Conservation (phyloP, 2,797 vertebrate species). For the Syngnathus acus region DNA sequence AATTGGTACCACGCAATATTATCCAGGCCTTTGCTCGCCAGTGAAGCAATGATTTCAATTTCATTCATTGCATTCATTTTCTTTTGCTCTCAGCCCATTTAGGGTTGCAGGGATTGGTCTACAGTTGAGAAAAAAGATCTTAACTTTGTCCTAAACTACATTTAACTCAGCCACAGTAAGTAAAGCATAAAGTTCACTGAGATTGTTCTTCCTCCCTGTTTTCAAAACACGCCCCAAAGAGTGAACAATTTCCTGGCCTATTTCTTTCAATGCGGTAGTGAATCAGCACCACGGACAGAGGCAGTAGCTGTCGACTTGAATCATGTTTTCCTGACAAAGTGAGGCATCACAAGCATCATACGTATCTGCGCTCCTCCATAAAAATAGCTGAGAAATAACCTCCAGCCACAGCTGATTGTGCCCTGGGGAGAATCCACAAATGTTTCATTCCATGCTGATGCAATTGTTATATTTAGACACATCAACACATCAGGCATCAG, state of each 20-base stretch:
- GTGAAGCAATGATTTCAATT: not conserved
- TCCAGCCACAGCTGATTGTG: conserved; percentile 25
- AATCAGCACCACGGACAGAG: conserved; percentile 18
- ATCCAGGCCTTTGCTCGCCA: not conserved
- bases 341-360: conserved; percentile 25
- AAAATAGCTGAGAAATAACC: conserved; percentile 31
- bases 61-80: not conserved
- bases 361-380: conserved; percentile 44
- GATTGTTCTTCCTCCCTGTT: not conserved
- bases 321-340: conserved; percentile 16
- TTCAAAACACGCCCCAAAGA: not conserved
- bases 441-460: conserved; percentile 14
- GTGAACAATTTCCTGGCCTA: conserved; percentile 1
- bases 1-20: not conserved
- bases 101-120: not conserved
- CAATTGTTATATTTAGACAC: conserved; percentile 33
- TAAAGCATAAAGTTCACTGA: not conserved
- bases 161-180: not conserved
- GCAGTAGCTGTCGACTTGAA: conserved; percentile 13
- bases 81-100: not conserved
- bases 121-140: too few relatives aligned
- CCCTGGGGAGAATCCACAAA: conserved; percentile 22
- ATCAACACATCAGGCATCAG: conserved; percentile 20
- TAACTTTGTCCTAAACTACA: not conserved
- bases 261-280: not conserved